Conservation (phyloP, 1,140 invertebrate genomes). For the Drosophila punjabiensis region DNA sequence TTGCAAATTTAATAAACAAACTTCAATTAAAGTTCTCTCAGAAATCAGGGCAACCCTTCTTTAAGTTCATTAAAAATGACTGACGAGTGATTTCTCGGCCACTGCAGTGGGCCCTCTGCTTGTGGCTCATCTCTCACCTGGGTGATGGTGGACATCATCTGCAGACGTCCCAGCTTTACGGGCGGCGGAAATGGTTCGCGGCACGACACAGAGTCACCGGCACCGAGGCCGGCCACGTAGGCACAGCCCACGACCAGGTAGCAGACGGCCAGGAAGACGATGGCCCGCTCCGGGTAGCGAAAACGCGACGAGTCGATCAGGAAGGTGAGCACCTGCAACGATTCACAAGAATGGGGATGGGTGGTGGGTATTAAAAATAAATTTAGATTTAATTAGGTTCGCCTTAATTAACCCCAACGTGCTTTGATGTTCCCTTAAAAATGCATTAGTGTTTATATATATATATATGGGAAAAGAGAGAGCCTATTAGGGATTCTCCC, state of each 20-base stretch:
- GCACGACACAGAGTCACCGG: constrained; percentile 95
- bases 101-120: not conserved
- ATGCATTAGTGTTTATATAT: constrained; percentile 59
- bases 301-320: constrained; percentile 96
- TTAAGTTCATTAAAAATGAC: constrained; percentile 2
- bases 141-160: constrained; percentile 93
- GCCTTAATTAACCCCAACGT: constrained; percentile 50
- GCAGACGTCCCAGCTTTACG: constrained; percentile 87
- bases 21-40: not conserved
- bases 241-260: constrained; percentile 97
- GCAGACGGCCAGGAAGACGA: constrained; percentile 99
- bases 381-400: constrained; percentile 75
- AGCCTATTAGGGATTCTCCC: too few species aligned
- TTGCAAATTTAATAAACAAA: not conserved
- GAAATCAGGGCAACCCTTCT: not conserved
- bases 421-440: constrained; percentile 63
- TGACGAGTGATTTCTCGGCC: constrained; percentile 10
- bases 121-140: constrained; percentile 90
- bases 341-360: constrained; percentile 6
- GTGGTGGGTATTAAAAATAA: constrained; percentile 60
- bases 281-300: constrained; percentile 98
- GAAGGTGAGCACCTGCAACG: constrained; percentile 93
- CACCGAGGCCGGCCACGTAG: constrained; percentile 96
- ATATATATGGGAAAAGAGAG: not conserved
- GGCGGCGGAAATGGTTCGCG: constrained; percentile 92